These are phyloP conservation scores for Trachurus trachurus DNA, from an alignment of 2,797 vertebrate species.

Conservation along the genomic window DNA sequence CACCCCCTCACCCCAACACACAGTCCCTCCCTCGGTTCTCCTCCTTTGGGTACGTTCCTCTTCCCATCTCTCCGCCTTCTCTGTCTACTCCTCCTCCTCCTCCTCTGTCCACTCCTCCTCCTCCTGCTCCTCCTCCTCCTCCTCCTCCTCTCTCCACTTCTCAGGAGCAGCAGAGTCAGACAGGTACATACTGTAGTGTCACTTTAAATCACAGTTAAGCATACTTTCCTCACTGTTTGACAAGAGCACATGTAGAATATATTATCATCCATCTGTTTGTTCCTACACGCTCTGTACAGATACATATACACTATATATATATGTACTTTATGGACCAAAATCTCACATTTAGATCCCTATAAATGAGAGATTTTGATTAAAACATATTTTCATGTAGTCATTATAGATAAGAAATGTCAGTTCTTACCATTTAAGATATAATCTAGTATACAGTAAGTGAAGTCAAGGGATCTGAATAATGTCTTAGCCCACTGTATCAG, in stretches of 20 bases:
- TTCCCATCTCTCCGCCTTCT: conserved; percentile 85
- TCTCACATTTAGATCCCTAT: too few species aligned
- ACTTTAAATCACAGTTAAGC: conserved; percentile 72
- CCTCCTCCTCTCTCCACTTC: conserved; percentile 84
- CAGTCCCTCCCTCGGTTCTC: conserved; percentile 91
- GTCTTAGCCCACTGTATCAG: not conserved
- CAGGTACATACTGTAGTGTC: conserved; percentile 89
- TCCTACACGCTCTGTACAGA: too few species aligned
- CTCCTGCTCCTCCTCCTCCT: conserved; percentile 67
- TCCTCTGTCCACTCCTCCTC: conserved; percentile 75
- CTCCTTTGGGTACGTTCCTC: conserved; percentile 92
- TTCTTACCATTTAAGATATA: too few species aligned
- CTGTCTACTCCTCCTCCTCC: conserved; percentile 61
- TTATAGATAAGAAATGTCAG: not conserved
- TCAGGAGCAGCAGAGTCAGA: conserved; percentile 89
- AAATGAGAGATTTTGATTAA: too few species aligned
- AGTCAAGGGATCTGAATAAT: too few species aligned
- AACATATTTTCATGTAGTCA: too few species aligned
- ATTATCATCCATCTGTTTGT: conserved; percentile 6
- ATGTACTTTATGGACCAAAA: too few species aligned
- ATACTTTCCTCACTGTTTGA: conserved; percentile 54
- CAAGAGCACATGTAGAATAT: conserved; percentile 29
- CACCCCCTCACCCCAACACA: conserved; percentile 85
- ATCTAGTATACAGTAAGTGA: too few species aligned
- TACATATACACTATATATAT: too few species aligned